Evolutionary conservation across 1,140 invertebrate species (phyloP), one percentile per base, ranked within the genome.

Genomic region (Schlechtendalia chinensis): DNA sequence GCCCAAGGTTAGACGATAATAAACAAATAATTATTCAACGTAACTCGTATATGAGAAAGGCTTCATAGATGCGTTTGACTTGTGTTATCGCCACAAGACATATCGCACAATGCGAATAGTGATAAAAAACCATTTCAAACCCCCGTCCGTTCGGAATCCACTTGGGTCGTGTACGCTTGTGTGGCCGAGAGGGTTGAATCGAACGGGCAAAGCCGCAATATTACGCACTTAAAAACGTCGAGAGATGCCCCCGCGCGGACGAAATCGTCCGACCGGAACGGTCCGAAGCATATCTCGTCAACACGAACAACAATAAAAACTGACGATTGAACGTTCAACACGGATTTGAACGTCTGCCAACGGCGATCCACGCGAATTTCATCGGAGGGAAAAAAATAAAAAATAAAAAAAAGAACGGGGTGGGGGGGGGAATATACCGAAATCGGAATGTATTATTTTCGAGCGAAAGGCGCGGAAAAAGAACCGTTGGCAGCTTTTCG

Each of bases 301-400:
- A 63, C 75, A 79, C 63, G 61, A 79, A 79, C 58, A 79, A 79
- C 47, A 63, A 79, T 79, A 79, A 61, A 79, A 61, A 61, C 58
- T 79, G 75, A 79, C 75, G 29, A 29, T 79, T 63, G 50, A 79
- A 79, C 75, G 29, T 77, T 74, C n/a, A 74, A 56, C 71, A 56
- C 71, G 75, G 50, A 61, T 47, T 79, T 79, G 75, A 79, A 63
- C n/a, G 75, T 63, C 75, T 79, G 75, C 75, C 75, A 79, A 79
- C 58, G 4, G 50, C n/a, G 29, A 71, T 71, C 67, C 67, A 53
- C 27, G 54, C 56, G 74, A 77, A 77, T 77, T 77, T 77, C 74
- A 45, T 77, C 74, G 47, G 8, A n/a, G 14, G 10, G 58, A 39
- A 58, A 56, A 56, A 59, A 75, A 56, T 56, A 71, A 50, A 56